A percentile compares a stretch with the other conserved stretches of the same genome.
Evolutionary conservation across 2,888 invertebrate genomes (phyloP).

Genomic region (Calliphora vomitoria): DNA sequence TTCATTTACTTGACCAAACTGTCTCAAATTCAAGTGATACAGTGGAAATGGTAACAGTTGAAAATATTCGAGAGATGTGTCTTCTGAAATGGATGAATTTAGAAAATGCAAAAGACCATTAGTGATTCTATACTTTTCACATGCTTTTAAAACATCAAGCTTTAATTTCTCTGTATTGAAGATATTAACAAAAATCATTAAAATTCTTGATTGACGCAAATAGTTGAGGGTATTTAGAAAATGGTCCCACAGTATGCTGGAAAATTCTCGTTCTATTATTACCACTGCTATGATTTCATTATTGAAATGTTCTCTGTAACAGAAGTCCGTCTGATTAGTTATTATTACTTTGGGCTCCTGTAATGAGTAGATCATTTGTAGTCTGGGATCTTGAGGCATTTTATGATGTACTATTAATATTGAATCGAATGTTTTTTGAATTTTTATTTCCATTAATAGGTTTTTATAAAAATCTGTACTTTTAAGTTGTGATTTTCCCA

Average conservation of each 20-base stretch:
- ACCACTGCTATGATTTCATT: background rate
- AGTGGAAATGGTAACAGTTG: background rate
- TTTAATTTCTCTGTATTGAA: background rate
- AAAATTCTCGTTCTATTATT: background rate
- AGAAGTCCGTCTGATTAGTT: background rate
- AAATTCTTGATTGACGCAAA: slow-evolving; percentile 49
- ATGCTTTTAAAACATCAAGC: background rate
- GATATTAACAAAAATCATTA: slow-evolving; percentile 2
- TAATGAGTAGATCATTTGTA: background rate
- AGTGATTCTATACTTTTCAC: background rate
- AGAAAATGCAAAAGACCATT: slow-evolving; percentile 17
- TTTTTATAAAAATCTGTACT: background rate
- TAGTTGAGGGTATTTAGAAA: background rate
- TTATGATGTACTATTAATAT: background rate
- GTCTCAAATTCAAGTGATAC: background rate
- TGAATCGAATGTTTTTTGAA: background rate
- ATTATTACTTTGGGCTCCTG: background rate
- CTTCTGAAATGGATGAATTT: background rate
- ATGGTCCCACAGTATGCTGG: background rate
- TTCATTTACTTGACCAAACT: background rate
- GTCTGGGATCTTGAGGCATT: background rate
- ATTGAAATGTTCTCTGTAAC: background rate
- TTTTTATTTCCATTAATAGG: background rate
- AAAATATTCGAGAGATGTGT: background rate
- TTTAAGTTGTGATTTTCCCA: background rate